A percentile compares a stretch with the other conserved stretches of the same genome.
phyloP scores from a whole-genome alignment of 2,797 vertebrate species.

The Diplodus puntazzo region DNA sequence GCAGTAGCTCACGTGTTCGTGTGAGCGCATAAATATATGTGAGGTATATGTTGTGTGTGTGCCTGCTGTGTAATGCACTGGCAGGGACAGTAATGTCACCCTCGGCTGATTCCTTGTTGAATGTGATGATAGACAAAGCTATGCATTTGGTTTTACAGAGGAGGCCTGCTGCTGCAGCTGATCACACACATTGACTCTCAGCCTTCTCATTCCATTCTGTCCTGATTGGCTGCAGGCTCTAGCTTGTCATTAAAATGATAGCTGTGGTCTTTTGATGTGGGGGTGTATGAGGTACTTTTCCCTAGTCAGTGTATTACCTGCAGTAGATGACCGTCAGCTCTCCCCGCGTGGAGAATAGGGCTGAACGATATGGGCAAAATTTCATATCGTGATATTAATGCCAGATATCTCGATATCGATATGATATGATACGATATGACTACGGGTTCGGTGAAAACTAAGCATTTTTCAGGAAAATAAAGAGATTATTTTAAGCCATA shows the following conservation, averaged over 20 bases:
- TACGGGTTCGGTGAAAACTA: no score
- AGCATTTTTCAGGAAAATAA: no score
- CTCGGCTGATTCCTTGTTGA: constrained; percentile 36
- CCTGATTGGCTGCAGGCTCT: constrained; percentile 20
- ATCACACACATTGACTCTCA: constrained; percentile 15
- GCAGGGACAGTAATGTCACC: constrained; percentile 40
- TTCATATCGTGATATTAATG: no score
- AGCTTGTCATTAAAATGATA: neutral
- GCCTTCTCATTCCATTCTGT: neutral
- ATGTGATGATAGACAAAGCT: constrained; percentile 8
- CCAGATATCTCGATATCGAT: no score
- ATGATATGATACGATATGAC: no score
- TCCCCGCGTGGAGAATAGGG: no score
- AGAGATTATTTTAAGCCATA: no score
- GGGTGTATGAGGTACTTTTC: no score
- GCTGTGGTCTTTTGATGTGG: no score
- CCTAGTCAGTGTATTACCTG: no score
- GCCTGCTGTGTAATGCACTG: constrained; percentile 11
- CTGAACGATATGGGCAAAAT: no score
- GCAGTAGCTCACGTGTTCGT: constrained; percentile 13
- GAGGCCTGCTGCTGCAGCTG: constrained; percentile 2
- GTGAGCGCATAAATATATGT: constrained; percentile 27
- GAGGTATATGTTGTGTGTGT: constrained; percentile 13
- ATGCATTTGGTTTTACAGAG: neutral
- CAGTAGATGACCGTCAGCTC: no score